Conservation (phyloP, 2,113 vertebrate genomes). For the Muscicapa adusta region DNA sequence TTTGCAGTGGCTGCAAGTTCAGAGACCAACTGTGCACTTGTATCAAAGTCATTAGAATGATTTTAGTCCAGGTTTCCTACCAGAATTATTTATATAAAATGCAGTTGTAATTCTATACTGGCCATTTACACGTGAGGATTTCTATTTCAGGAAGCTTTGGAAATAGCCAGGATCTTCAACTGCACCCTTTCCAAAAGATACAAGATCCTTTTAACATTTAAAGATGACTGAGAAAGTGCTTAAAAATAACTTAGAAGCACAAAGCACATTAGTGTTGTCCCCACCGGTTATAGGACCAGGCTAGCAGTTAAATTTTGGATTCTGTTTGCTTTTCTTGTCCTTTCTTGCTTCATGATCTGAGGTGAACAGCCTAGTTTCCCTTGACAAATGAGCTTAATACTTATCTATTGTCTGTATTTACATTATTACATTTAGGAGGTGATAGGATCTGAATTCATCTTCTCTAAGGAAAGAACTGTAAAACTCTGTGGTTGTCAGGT, state of each 20-base stretch:
- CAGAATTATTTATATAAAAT: constrained; percentile 55
- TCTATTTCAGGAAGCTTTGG: constrained; percentile 57
- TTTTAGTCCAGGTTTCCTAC: constrained; percentile 39
- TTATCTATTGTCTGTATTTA: constrained; percentile 36
- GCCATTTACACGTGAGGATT: constrained; percentile 51
- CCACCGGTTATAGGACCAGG: background rate
- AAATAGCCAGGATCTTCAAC: constrained; percentile 49
- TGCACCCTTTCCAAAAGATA: constrained; percentile 47
- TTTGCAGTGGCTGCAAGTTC: constrained; percentile 3
- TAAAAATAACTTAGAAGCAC: constrained; percentile 48
- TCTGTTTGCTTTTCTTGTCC: background rate
- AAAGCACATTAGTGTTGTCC: background rate
- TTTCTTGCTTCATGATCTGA: background rate
- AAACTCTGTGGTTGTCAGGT: background rate
- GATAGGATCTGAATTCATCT: constrained; percentile 19
- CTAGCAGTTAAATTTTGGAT: background rate
- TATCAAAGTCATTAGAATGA: constrained; percentile 41
- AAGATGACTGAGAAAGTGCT: constrained; percentile 45
- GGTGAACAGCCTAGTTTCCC: background rate
- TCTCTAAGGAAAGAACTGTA: constrained; percentile 6
- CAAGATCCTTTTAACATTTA: constrained; percentile 65
- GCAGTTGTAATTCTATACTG: constrained; percentile 52
- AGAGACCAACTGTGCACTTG: constrained; percentile 43
- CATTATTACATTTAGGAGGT: background rate
- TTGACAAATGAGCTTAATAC: constrained; percentile 39